These are phyloP conservation scores for Pollenia angustigena DNA, from an alignment of 2,888 invertebrate species.

Conservation along the genomic window DNA sequence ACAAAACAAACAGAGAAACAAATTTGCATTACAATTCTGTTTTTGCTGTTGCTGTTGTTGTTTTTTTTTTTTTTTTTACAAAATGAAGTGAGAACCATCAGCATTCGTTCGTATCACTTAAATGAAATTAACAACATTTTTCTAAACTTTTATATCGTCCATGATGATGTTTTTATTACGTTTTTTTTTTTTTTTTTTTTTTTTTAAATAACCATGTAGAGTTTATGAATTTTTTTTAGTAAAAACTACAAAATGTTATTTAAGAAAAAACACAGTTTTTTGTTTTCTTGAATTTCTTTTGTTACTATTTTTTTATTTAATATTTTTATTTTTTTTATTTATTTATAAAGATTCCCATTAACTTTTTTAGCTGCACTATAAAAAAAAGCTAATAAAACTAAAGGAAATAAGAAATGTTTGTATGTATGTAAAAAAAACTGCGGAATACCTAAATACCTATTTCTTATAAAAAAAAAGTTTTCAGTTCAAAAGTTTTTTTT, in stretches of 20 bases:
- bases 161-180: not conserved
- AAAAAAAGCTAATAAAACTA: not conserved
- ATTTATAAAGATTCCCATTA: conserved; percentile 3
- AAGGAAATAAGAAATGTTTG: not conserved
- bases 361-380: not conserved
- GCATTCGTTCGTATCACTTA: conserved; percentile 6
- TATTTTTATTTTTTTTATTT: not conserved
- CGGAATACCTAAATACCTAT: too few relatives aligned
- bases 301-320: not conserved
- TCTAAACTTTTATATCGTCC: not conserved
- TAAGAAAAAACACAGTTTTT: not conserved
- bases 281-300: not conserved
- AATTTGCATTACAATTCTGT: conserved; percentile 61
- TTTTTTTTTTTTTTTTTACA: conserved; percentile 11
- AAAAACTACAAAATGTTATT: not conserved
- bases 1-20: conserved; percentile 6
- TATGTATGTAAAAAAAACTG: too few relatives aligned
- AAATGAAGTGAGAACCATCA: conserved; percentile 28
- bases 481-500: too few relatives aligned
- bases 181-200: not conserved
- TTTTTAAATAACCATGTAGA: not conserved
- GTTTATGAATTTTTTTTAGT: not conserved
- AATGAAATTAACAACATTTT: conserved; percentile 8
- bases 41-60: conserved; percentile 11
- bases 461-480: too few relatives aligned